Evolutionary conservation across 1,140 invertebrate genomes (phyloP).

Genomic region (Archegozetes longisetosus): DNA sequence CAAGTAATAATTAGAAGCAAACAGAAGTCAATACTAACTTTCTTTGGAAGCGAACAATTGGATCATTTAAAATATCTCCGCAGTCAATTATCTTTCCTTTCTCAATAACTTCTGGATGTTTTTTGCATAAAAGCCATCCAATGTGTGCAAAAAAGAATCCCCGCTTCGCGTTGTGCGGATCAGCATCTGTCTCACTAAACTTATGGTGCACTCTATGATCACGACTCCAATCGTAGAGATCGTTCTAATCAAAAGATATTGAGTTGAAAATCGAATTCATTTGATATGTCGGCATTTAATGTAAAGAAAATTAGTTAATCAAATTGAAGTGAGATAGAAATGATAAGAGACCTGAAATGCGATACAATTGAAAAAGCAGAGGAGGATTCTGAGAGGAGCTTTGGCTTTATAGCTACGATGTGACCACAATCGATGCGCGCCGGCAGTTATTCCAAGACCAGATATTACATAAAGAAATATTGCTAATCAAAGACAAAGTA

Average conservation of each 20-base stretch:
- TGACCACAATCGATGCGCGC: slow-evolving; percentile 83
- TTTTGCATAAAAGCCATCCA: not conserved
- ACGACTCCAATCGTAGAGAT: not conserved
- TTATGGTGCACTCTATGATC: not conserved
- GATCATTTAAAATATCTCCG: not conserved
- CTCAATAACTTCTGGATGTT: not conserved
- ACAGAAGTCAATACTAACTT: no score
- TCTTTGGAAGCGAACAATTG: not conserved
- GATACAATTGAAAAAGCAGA: slow-evolving; percentile 40
- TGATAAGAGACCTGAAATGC: slow-evolving; percentile 17
- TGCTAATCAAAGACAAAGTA: not conserved
- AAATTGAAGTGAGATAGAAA: not conserved
- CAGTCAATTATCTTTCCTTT: not conserved
- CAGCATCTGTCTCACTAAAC: not conserved
- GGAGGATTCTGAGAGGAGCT: slow-evolving; percentile 58
- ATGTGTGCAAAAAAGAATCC: not conserved
- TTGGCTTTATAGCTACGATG: slow-evolving; percentile 87
- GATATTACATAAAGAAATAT: not conserved
- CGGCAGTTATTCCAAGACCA: slow-evolving; percentile 57
- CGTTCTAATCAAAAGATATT: slow-evolving; percentile 28
- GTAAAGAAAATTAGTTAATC: not conserved
- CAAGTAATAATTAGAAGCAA: no score
- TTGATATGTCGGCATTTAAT: not conserved
- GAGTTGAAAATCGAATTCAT: slow-evolving; percentile 4
- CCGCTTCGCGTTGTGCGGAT: not conserved